Evolutionary conservation across 1,140 invertebrate species (phyloP), one percentile per base, ranked within the genome.

Genomic region (Sycophila sp.): DNA sequence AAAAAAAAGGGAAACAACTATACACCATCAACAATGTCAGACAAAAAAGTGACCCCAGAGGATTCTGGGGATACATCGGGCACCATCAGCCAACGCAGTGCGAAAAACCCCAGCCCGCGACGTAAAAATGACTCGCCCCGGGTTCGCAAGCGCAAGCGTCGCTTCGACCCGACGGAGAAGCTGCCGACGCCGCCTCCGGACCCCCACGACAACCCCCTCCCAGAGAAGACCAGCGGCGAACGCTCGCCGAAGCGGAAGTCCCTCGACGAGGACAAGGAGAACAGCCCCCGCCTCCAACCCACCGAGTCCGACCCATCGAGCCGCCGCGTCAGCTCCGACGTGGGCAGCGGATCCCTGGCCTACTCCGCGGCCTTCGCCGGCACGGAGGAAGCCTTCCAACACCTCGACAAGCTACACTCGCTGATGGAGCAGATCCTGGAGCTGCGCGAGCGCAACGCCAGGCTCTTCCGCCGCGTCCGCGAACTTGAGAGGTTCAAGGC

Each of bases 341-440:
- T 13, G 5, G 34, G 34, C 34, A 6, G 5, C 34, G 34, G 34
- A 40, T 85, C 72, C 55, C 81, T 87, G 7, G 53, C 84, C 4
- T 88, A 89, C 78, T 79, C 1, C 70, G 62, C 64, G 8, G 85
- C 86, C 0, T 83, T 89, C 68, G 85, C 86, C 10, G 84, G 85
- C 22, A 87, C 88, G 0, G 82, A 90, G 13, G 89, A 90, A 58
- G 87, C 89, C 4, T 87, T 95, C 30, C 92, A 94, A 75, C 93
- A 94, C 77, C 79, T 95, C 68, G 93, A 94, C 73, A 91, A 93
- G 71, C 81, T 95, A 4, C 89, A 93, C 73, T 88, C 89, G 56
- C 81, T 95, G 8, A 89, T 94, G 81, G 92, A 94, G 74, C 91
- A 94, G 75, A 75, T 94, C 34, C 85, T 93, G 4, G 89, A 89